Base-by-base conservation (phyloP, 2,888 invertebrate genomes). In the Melieria picta region DNA sequence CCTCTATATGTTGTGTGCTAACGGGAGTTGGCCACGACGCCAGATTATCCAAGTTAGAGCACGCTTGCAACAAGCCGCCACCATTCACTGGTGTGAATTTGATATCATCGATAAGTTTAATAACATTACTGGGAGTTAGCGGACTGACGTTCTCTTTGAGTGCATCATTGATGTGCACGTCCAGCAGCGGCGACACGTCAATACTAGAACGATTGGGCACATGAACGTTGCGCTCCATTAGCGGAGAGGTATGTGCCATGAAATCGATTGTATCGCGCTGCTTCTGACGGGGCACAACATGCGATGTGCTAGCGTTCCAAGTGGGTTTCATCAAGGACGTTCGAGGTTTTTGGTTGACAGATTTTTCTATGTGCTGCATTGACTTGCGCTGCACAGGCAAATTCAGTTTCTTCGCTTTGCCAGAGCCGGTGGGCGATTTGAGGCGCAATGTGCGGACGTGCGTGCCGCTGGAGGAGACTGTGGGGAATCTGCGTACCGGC, bases 141-240 rank as follows among this genome's bases (percentile, higher is more conserved):
- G 89, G 89, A 76, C 86, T 87, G 0, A 84, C 77, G 61, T 87
- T 89, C 82, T 88, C 89, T 73, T 88, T 89, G 71, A 66, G 52
- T n/a, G 63, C 65, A n/a, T 6, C 55, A 13, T 66, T 58, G 3
- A 16, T 55, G 10, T 72, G 69, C 2, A 70, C 10, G 9, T 70
- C 47, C 5, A 48, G 13, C 13, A 58, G 43, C 4, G 66, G 46
- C 4, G 55, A 64, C 45, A 55, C 47, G 4, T 48, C 30, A 4
- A 16, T 13, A 5, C 45, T 63, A 4, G 62, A 55, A 13, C 57
- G 11, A 0, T 69, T 70, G n/a, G 68, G 73, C 46, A 60, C 48
- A 68, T 75, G 76, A 6, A 76, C 62, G 77, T 85, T 85, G 4
- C 77, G 79, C 61, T 86, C 85, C 30, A 77, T 68, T 4, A 85